A percentile compares a stretch with the other conserved stretches of the same genome.
Conservation (phyloP, 2,113 vertebrate genomes). For the Hiodon alosoides region DNA sequence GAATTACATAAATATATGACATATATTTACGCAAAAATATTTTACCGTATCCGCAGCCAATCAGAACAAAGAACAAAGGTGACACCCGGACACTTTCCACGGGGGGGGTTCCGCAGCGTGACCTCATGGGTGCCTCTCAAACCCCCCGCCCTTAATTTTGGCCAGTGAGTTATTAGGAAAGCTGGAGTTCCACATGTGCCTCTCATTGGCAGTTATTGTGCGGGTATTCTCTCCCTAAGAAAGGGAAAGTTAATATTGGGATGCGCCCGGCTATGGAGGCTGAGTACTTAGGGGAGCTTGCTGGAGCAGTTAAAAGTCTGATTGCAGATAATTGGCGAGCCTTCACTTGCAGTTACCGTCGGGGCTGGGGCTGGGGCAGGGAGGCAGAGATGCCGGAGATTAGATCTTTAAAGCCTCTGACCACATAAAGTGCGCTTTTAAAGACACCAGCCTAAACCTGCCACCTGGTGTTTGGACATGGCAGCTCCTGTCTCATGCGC, state of each 20-base stretch:
- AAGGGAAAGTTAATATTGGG: conserved; percentile 62
- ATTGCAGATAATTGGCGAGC: conserved; percentile 67
- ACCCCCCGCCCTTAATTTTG: conserved; percentile 34
- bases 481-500: conserved; percentile 61
- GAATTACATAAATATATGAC: no score
- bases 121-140: background rate
- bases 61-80: no score
- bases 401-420: conserved; percentile 49
- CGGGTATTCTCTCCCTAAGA: conserved; percentile 20
- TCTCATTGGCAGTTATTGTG: conserved; percentile 57
- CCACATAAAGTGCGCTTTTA: conserved; percentile 42
- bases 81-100: no score
- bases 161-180: conserved; percentile 49
- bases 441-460: conserved; percentile 63
- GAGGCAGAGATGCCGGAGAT: conserved; percentile 50
- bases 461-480: conserved; percentile 67
- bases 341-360: conserved; percentile 67
- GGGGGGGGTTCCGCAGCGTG: no score
- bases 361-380: conserved; percentile 41
- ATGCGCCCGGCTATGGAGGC: conserved; percentile 66
- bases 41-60: no score
- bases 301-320: conserved; percentile 63
- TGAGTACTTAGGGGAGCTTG: conserved; percentile 66
- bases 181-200: conserved; percentile 56
- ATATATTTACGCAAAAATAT: no score